Conservation (phyloP, 23 tunicate genomes). For the Styela clava region DNA sequence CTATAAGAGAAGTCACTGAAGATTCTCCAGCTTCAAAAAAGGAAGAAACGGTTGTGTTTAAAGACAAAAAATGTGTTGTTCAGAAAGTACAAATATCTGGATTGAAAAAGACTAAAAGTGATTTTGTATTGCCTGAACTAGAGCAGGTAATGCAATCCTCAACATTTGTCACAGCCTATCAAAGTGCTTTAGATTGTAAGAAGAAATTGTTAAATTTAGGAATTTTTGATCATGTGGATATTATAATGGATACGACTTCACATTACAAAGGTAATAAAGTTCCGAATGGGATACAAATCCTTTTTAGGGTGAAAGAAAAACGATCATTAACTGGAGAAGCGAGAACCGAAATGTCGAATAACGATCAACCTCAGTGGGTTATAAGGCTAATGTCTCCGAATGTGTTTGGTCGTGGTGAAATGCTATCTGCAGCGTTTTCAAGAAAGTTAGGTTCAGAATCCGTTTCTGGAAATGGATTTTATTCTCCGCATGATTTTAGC, state of each 20-base stretch:
- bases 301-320: constrained; percentile 77
- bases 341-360: constrained; percentile 69
- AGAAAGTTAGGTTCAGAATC: constrained; percentile 21
- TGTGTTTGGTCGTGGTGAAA: constrained; percentile 82
- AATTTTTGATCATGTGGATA: constrained; percentile 62
- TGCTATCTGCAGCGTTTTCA: constrained; percentile 42
- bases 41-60: constrained; percentile 11
- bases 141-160: constrained; percentile 49
- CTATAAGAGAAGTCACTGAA: background rate
- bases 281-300: constrained; percentile 53
- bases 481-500: constrained; percentile 55
- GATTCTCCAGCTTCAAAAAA: background rate
- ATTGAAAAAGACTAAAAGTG: constrained; percentile 60
- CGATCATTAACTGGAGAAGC: constrained; percentile 47
- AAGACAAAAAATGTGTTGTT: constrained; percentile 57
- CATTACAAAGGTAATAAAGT: constrained; percentile 24
- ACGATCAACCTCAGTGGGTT: constrained; percentile 69
- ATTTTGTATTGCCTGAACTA: constrained; percentile 48
- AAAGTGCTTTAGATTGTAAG: constrained; percentile 42
- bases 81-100: constrained; percentile 75
- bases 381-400: constrained; percentile 69
- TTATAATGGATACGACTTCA: constrained; percentile 71
- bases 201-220: constrained; percentile 49
- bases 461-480: constrained; percentile 1
- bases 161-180: constrained; percentile 65